Conservation (phyloP, 2,797 vertebrate genomes). For the Lagocephalus sceleratus region DNA sequence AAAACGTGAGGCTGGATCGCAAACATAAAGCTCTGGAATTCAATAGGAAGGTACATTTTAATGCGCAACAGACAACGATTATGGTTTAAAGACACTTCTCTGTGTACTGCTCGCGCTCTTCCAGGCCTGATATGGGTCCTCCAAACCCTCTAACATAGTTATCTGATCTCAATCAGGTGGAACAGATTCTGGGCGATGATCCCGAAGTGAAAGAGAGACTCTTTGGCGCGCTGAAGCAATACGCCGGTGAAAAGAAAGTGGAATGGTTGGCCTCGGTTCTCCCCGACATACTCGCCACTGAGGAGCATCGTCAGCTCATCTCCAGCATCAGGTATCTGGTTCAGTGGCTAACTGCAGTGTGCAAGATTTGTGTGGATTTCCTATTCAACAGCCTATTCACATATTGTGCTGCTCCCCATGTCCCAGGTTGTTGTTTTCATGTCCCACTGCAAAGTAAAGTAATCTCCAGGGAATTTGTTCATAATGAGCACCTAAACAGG, state of each 20-base stretch:
- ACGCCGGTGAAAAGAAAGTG: constrained; percentile 86
- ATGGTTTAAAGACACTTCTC: too few species aligned
- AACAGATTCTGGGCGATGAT: constrained; percentile 85
- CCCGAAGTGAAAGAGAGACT: constrained; percentile 87
- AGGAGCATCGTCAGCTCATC: constrained; percentile 85
- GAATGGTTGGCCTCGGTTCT: constrained; percentile 87
- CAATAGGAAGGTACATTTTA: constrained; percentile 81
- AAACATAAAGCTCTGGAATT: constrained; percentile 90
- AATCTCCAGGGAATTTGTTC: constrained; percentile 46
- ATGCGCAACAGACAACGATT: neutral
- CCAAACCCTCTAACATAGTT: neutral
- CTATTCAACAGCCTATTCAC: neutral
- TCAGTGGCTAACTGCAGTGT: neutral
- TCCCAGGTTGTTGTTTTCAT: constrained; percentile 6
- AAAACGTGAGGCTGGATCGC: constrained; percentile 73
- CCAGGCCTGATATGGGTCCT: neutral
- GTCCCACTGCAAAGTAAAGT: constrained; percentile 33
- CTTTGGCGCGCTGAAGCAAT: constrained; percentile 88
- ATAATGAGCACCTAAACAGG: constrained; percentile 31
- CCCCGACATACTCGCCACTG: constrained; percentile 80
- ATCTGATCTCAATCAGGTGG: constrained; percentile 75
- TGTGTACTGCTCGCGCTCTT: neutral
- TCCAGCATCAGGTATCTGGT: constrained; percentile 87
- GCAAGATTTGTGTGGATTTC: neutral
- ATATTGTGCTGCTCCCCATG: neutral